These are phyloP conservation scores for Adela reaumurella DNA, from an alignment of 2,888 invertebrate species.

Conservation along the genomic window DNA sequence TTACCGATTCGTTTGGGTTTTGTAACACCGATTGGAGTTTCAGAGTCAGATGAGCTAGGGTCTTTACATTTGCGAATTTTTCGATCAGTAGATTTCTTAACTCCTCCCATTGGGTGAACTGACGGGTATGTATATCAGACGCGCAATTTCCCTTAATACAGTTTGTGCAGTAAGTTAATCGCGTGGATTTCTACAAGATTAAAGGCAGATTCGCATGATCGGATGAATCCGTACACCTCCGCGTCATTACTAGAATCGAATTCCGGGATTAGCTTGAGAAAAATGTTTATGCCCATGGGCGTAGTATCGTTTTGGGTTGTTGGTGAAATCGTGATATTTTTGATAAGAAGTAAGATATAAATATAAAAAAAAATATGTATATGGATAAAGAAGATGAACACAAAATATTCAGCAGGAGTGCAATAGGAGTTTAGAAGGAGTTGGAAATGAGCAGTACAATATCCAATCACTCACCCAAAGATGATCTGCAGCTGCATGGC, in stretches of 20 bases:
- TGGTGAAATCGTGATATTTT: too few species aligned
- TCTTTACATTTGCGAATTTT: slow-evolving; percentile 16
- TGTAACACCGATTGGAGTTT: slow-evolving; percentile 17
- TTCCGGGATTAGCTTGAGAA: neutral
- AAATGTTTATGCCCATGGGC: neutral
- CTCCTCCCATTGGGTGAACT: neutral
- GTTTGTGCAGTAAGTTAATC: neutral
- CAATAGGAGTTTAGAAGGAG: neutral
- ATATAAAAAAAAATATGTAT: too few species aligned
- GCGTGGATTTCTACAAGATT: neutral
- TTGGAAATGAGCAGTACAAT: neutral
- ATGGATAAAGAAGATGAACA: neutral
- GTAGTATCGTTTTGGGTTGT: too few species aligned
- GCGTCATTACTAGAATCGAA: neutral
- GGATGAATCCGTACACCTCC: neutral
- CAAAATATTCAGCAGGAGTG: too few species aligned
- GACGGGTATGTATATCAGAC: neutral
- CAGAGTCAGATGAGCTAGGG: slow-evolving; percentile 13
- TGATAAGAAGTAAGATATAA: too few species aligned
- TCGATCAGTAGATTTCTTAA: slow-evolving; percentile 10
- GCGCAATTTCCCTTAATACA: neutral
- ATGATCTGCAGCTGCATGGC: neutral
- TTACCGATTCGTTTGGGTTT: slow-evolving; percentile 14
- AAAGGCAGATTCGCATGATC: neutral
- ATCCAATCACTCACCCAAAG: neutral